Conservation (phyloP, 2,113 vertebrate species). For the Paedocypris sp. region DNA sequence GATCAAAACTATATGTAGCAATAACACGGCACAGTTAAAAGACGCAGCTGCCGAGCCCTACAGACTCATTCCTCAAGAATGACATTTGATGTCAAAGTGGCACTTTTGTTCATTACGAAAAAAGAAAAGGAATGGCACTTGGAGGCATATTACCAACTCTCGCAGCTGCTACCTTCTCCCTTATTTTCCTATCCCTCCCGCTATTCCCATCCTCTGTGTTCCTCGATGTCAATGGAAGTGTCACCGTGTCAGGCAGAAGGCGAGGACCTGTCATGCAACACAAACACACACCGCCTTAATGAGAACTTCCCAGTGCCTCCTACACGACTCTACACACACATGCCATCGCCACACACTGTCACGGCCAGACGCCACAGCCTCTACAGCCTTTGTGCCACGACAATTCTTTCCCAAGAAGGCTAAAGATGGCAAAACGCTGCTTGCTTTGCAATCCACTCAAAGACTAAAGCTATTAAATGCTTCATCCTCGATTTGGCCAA, state of each 20-base stretch:
- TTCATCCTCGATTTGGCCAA: background rate
- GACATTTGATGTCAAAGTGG: conserved; percentile 26
- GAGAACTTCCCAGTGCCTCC: conserved; percentile 25
- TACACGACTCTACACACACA: conserved; percentile 13
- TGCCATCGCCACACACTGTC: conserved; percentile 37
- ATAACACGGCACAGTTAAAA: too few relatives aligned
- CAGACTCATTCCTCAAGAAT: background rate
- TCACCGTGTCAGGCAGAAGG: conserved; percentile 36
- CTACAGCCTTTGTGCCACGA: conserved; percentile 38
- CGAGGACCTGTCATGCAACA: conserved; percentile 30
- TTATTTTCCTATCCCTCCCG: conserved; percentile 4
- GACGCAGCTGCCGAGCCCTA: background rate
- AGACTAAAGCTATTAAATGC: conserved; percentile 15
- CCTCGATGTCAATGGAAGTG: conserved; percentile 29
- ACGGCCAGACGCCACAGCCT: conserved; percentile 36
- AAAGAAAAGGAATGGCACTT: conserved; percentile 16
- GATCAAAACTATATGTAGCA: too few relatives aligned
- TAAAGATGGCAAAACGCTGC: background rate
- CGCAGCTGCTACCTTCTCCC: background rate
- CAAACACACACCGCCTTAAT: conserved; percentile 29
- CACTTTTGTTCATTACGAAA: conserved; percentile 21
- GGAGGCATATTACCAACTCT: background rate
- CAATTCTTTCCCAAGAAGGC: conserved; percentile 41
- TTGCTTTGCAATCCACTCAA: conserved; percentile 4
- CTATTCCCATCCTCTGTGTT: background rate